Conservation (phyloP, 2,888 invertebrate genomes). For the Timema cristinae region DNA sequence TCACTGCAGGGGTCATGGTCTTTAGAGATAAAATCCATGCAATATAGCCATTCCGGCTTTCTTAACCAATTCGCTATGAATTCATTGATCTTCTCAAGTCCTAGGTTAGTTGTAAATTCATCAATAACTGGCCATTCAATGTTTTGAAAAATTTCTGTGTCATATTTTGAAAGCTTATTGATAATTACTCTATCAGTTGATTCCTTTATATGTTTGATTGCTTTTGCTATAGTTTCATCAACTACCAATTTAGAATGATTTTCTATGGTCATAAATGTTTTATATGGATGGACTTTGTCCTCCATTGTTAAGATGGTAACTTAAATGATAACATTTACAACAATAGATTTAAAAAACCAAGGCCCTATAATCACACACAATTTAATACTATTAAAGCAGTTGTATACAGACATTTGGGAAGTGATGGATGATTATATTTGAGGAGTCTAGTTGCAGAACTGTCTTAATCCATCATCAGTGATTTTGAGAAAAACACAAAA, state of each 20-base stretch:
- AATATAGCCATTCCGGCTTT: conserved; percentile 37
- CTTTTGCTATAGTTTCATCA: neutral
- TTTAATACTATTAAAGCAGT: no score
- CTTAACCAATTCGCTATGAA: conserved; percentile 37
- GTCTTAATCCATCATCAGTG: no score
- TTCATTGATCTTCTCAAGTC: conserved; percentile 33
- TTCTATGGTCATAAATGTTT: neutral
- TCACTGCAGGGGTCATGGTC: conserved; percentile 37
- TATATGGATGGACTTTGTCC: neutral
- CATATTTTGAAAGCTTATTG: no score
- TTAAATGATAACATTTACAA: no score
- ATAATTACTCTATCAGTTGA: no score
- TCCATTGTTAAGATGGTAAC: no score
- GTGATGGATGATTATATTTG: no score
- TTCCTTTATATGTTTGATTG: neutral
- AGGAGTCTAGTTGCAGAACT: no score
- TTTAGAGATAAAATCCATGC: conserved; percentile 33
- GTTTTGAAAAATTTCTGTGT: neutral
- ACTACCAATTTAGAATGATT: neutral
- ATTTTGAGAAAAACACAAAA: no score
- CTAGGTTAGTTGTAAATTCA: conserved; percentile 35
- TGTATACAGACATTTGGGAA: no score
- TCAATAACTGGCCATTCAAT: conserved; percentile 35
- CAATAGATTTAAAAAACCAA: no score
- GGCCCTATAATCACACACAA: no score